Conservation (phyloP, 1,140 invertebrate genomes). For the Brachionus sp. region DNA sequence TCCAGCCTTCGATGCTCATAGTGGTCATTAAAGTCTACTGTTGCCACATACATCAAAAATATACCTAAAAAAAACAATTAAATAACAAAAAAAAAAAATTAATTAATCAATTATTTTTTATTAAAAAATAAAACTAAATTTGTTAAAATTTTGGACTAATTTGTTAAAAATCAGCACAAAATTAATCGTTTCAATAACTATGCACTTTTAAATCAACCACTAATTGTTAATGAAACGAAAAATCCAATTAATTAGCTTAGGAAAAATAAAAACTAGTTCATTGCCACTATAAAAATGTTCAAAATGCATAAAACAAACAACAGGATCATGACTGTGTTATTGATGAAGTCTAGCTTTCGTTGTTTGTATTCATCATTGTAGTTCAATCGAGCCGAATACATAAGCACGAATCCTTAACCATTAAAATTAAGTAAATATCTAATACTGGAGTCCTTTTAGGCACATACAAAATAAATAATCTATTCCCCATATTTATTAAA, state of each 20-base stretch:
- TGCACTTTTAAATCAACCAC: not conserved
- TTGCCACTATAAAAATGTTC: slow-evolving; percentile 44
- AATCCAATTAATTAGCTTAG: slow-evolving; percentile 39
- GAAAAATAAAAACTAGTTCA: slow-evolving; percentile 33
- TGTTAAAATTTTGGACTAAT: not conserved
- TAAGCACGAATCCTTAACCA: slow-evolving; percentile 40
- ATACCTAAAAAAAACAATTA: not conserved
- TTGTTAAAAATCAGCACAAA: not conserved
- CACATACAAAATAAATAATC: not conserved
- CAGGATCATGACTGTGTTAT: slow-evolving; percentile 40
- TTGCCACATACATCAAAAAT: slow-evolving; percentile 41
- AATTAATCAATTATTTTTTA: not conserved
- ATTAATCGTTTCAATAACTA: not conserved
- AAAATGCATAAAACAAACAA: slow-evolving; percentile 44
- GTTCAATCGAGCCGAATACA: slow-evolving; percentile 44
- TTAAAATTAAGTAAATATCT: not conserved
- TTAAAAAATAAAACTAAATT: not conserved
- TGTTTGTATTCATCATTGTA: slow-evolving; percentile 45
- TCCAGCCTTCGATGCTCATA: slow-evolving; percentile 37
- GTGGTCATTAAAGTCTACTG: slow-evolving; percentile 39
- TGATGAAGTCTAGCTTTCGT: slow-evolving; percentile 43
- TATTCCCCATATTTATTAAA: not conserved
- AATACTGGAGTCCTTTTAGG: slow-evolving; percentile 37
- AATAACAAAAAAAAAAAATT: not conserved
- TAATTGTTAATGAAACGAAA: slow-evolving; percentile 19